Evolutionary conservation across 1,140 invertebrate species (phyloP).

Genomic region (Pectinophora gossypiella): DNA sequence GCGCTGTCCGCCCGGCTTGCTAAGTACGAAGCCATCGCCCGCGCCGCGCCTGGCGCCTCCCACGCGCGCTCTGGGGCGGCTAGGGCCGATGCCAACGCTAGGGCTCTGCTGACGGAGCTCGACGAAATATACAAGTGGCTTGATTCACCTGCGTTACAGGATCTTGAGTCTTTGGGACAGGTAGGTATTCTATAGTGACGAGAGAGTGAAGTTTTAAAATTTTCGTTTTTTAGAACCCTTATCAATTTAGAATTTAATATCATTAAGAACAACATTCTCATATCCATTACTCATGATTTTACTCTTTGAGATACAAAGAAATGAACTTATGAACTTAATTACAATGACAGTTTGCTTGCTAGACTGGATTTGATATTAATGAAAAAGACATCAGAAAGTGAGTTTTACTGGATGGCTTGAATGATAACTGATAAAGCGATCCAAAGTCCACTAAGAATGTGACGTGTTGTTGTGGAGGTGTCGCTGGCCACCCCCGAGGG

Average conservation of each 20-base stretch:
- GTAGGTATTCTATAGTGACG: background rate
- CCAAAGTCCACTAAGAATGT: background rate
- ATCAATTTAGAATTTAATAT: no score
- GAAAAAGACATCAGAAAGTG: background rate
- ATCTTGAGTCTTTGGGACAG: slow-evolving; percentile 29
- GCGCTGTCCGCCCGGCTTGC: slow-evolving; percentile 26
- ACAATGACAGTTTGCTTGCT: no score
- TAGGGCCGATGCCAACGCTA: slow-evolving; percentile 38
- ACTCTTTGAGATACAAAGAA: no score
- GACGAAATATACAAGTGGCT: slow-evolving; percentile 36
- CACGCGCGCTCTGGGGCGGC: slow-evolving; percentile 35
- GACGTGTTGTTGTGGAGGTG: background rate
- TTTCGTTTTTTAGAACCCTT: no score
- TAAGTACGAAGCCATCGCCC: slow-evolving; percentile 25
- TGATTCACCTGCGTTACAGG: slow-evolving; percentile 37
- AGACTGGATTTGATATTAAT: background rate
- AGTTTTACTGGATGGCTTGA: background rate
- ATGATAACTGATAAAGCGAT: background rate
- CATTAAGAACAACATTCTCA: no score
- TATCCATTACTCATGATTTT: no score
- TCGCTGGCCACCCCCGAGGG: slow-evolving; percentile 82
- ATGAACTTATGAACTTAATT: no score
- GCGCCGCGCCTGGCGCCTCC: slow-evolving; percentile 33
- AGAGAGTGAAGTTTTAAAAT: no score
- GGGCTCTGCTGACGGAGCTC: slow-evolving; percentile 36